phyloP scores from a whole-genome alignment of 1,140 invertebrate genomes.

The Ostrea edulis region DNA sequence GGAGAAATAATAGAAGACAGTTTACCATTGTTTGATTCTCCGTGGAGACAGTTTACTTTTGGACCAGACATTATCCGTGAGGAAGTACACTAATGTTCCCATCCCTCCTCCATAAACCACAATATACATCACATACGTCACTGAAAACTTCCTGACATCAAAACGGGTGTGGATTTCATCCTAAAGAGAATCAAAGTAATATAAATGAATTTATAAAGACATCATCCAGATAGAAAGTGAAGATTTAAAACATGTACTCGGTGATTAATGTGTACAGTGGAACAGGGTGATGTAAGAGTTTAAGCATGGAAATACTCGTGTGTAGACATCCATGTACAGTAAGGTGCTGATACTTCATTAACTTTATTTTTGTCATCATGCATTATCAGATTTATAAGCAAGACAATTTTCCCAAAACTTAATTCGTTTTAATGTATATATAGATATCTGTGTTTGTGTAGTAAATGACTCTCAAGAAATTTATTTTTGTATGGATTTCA shows the following conservation, averaged over 20 bases:
- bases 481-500: no score
- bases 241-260: no score
- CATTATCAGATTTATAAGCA: no score
- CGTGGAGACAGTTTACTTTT: conserved; percentile 75
- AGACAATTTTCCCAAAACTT: no score
- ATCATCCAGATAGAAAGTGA: not conserved
- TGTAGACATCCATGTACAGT: no score
- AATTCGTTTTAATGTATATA: no score
- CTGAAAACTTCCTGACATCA: conserved; percentile 63
- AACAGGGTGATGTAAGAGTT: not conserved
- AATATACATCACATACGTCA: conserved; percentile 69
- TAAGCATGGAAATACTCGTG: no score
- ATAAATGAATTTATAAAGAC: not conserved
- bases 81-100: conserved; percentile 70
- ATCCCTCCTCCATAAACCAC: conserved; percentile 66
- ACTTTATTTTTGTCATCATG: no score
- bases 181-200: conserved; percentile 57
- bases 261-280: not conserved
- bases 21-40: conserved; percentile 75
- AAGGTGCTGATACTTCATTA: no score
- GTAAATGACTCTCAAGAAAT: no score
- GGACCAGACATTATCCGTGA: conserved; percentile 73
- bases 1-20: not conserved
- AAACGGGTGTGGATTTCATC: conserved; percentile 65
- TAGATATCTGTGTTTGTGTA: no score